Conservation (phyloP, 2,888 invertebrate species). For the Tetrapedia diversipes region DNA sequence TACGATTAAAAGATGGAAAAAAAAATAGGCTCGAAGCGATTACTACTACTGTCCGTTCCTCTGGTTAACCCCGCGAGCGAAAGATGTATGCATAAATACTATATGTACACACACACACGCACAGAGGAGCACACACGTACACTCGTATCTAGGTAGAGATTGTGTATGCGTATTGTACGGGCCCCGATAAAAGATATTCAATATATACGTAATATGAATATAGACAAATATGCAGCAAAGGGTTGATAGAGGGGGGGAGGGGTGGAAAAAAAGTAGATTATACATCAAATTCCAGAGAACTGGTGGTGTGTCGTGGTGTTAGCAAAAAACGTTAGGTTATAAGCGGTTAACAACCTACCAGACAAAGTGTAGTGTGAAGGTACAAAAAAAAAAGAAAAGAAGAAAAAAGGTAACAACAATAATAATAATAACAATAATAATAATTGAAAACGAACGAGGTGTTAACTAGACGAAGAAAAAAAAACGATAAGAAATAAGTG, state of each 20-base stretch:
- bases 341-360: constrained; percentile 81
- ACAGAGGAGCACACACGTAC: constrained; percentile 70
- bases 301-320: constrained; percentile 73
- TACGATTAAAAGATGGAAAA: constrained; percentile 30
- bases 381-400: constrained; percentile 1
- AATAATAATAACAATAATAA: too few relatives aligned
- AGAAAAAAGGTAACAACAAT: background rate
- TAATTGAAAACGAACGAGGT: constrained; percentile 48
- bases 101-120: constrained; percentile 69
- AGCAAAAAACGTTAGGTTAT: constrained; percentile 78
- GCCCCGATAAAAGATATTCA: too few relatives aligned
- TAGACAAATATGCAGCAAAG: constrained; percentile 76
- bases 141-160: constrained; percentile 71
- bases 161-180: constrained; percentile 25
- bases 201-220: constrained; percentile 23
- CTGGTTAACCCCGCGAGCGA: constrained; percentile 56
- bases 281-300: constrained; percentile 71
- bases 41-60: constrained; percentile 57
- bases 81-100: constrained; percentile 68
- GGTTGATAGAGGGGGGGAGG: too few relatives aligned
- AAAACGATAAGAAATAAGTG: background rate
- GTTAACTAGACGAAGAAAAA: background rate
- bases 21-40: constrained; percentile 52
- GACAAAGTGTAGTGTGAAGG: constrained; percentile 66
- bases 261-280: constrained; percentile 54